Evolutionary conservation across 2,888 invertebrate genomes (phyloP), one percentile per base, ranked within the genome.

Genomic region (Xanthorhoe designata): DNA sequence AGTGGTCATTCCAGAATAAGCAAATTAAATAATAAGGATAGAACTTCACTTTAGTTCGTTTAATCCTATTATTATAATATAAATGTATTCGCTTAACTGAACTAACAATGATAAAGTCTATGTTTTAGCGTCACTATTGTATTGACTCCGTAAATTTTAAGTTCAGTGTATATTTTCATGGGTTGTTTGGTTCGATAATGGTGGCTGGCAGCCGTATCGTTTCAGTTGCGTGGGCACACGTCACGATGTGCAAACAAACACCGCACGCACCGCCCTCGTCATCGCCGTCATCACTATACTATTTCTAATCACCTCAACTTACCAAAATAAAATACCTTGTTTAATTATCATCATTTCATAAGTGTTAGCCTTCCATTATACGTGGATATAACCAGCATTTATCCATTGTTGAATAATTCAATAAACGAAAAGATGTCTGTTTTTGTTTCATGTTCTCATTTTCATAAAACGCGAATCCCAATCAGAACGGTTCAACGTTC

Each of bases 231-330:
- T 64, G 61, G 53, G 47, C 59, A 50, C 56, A 64, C 66, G 62
- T 59, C 64, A 65, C 54, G 51, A 60, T 61, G 59, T 62, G 67
- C 74, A 76, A 76, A 76, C 73, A 70, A 72, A 74, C 64, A 72
- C 61, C 69, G 47, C 69, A 72, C 74, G 68, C 73, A 72, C 59
- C 57, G 51, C 58, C 63, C 18, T 57, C 69, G 62, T 68, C 73
- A 66, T 59, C 59, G 47, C 62, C 74, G 74, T 77, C 76, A 74
- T 72, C 68, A 57, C 55, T 68, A 55, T 51, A 51, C 62, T 74
- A 73, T 75, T 74, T 73, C 61, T 62, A 55, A 58, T 56, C 54
- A 55, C 49, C 42, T 57, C 51, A 13, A 50, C 42, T 57, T 50
- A 57, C 60, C 63, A 64, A 63, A 61, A 38, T 51, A 64, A 63